Evolutionary conservation across 2,113 vertebrate genomes (phyloP), one percentile per base, ranked within the genome.

Genomic region (Danio rerio): DNA sequence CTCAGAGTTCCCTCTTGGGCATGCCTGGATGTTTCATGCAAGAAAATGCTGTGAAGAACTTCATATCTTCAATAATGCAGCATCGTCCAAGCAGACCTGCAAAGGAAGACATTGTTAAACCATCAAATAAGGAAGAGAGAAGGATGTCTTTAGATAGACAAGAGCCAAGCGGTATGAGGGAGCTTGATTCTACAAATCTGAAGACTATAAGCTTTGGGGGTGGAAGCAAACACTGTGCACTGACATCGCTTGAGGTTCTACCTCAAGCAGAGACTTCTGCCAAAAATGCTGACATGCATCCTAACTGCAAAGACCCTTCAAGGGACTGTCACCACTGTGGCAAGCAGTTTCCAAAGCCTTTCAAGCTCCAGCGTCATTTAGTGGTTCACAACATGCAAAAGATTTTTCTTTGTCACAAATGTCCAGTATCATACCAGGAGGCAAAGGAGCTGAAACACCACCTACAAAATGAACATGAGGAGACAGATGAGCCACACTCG

Each of bases 321-420:
- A 94, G 98, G 66, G 98, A 99, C 86, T 99, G 98, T 85, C 98
- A 99, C 76, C 98, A 99, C 90, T 99, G 98, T 0, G 98, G 97
- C 50, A 99, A 99, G 72, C 96, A 96, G 82, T 99, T 99, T 89
- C 98, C 98, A 61, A 99, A 99, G 55, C 98, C 98, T 16, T 99
- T 99, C 87, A 99, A 99, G 89, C 96, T 99, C 58, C 98, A 99
- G 87, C 94, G 98, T 53, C 98, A 99, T 88, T 91, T 99, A 42
- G 97, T 98, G 0, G 98, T 99, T 80, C 98, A 99, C 93, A 99
- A 97, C 87, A 88, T 98, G 15, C 96, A 97, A 88, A 98, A 97
- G 90, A 96, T 98, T 69, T 99, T 95, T 88, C 86, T 99, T 85
- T 99, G 98, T 88, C 95, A 96, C 85, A 96, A 88, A 88, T 99